These are phyloP conservation scores for Bimastos eiseni DNA, from an alignment of 2,888 invertebrate genomes.

Conservation along the genomic window DNA sequence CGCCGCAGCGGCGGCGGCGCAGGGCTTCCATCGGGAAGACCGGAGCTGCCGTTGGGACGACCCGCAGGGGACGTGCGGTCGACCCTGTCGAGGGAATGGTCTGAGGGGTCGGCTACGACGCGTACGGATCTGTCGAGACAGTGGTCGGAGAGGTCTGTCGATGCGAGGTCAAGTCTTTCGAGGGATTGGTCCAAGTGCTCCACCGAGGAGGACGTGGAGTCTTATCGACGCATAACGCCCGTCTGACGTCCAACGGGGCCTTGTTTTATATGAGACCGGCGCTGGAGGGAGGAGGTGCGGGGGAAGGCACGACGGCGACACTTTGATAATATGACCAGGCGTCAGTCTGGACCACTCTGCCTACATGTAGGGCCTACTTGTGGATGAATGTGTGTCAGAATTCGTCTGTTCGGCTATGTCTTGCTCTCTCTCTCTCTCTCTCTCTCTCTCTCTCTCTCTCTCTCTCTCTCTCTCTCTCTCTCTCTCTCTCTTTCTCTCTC, in stretches of 20 bases:
- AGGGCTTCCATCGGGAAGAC: background rate
- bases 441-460: too few relatives aligned
- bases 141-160: slow-evolving; percentile 20
- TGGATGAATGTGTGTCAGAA: too few relatives aligned
- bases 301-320: too few relatives aligned
- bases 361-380: too few relatives aligned
- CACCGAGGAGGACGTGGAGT: background rate
- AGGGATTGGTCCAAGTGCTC: slow-evolving; percentile 22
- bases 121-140: slow-evolving; percentile 17
- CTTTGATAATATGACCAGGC: too few relatives aligned
- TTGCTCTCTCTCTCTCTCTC: too few relatives aligned
- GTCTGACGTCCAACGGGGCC: slow-evolving; percentile 19
- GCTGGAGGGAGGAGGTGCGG: background rate
- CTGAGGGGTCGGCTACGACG: background rate
- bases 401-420: too few relatives aligned
- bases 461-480: background rate
- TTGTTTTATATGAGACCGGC: background rate
- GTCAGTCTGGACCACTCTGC: too few relatives aligned
- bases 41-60: background rate
- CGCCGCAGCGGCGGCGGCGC: background rate
- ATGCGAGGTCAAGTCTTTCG: slow-evolving; percentile 14
- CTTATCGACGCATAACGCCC: background rate
- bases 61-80: background rate
- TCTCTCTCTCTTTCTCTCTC: background rate
- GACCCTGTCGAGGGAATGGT: slow-evolving; percentile 1